Percentiles rank a stretch among this genome's conserved stretches.
phyloP scores from a whole-genome alignment of 2,113 vertebrate genomes.

The Rattus norvegicus region DNA sequence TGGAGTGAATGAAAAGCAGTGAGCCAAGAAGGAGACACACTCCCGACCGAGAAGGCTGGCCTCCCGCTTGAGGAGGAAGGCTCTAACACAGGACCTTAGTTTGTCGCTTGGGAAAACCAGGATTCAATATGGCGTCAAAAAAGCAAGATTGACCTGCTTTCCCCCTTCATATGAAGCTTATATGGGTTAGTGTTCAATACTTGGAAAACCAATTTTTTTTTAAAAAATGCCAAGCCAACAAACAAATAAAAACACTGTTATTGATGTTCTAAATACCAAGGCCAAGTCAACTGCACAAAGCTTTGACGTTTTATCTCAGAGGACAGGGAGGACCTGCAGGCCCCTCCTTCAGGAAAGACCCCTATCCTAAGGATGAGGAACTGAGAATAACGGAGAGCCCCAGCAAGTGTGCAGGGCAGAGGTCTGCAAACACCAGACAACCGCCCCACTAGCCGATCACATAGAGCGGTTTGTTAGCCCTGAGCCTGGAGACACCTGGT shows the following conservation, averaged over 20 bases:
- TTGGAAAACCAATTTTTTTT: not conserved
- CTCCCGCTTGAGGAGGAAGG: not conserved
- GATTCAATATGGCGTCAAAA: not conserved
- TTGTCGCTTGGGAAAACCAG: not conserved
- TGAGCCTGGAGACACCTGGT: not conserved
- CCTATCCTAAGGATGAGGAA: not conserved
- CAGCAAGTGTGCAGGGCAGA: not conserved
- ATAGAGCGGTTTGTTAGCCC: not conserved
- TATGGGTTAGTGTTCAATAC: conserved; percentile 9
- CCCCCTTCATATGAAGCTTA: conserved; percentile 7
- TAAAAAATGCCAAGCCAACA: too few relatives aligned
- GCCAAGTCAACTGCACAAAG: conserved; percentile 38
- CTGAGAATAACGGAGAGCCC: not conserved
- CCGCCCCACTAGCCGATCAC: not conserved
- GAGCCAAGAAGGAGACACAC: not conserved
- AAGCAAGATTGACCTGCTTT: not conserved
- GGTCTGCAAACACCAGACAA: not conserved
- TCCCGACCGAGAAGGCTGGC: too few relatives aligned
- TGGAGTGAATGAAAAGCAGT: not conserved
- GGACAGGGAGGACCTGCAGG: not conserved
- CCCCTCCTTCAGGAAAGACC: not conserved
- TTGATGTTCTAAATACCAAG: conserved; percentile 37
- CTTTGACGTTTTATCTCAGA: conserved; percentile 45
- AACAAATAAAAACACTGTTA: not conserved
- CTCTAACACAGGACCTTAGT: not conserved